Conservation (phyloP, 1,140 invertebrate species). For the Teleopsis dalmanni region DNA sequence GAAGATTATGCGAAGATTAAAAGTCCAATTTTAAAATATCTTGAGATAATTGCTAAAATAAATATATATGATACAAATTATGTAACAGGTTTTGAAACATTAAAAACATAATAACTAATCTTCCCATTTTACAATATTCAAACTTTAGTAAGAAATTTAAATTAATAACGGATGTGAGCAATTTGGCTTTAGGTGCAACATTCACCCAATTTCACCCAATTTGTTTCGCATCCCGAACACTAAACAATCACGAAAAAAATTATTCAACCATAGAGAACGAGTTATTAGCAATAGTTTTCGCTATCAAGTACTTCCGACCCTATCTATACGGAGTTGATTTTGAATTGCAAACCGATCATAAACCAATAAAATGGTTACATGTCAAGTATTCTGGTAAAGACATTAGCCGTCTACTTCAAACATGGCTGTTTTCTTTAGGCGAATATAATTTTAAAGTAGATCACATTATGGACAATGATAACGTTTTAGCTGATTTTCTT, state of each 20-base stretch:
- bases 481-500: conserved; percentile 13
- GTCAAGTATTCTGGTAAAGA: conserved; percentile 10
- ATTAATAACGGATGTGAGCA: conserved; percentile 23
- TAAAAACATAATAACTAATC: conserved; percentile 33
- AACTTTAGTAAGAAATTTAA: conserved; percentile 16
- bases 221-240: conserved; percentile 39
- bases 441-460: conserved; percentile 11
- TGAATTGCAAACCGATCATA: conserved; percentile 47
- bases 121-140: conserved; percentile 19
- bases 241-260: conserved; percentile 44
- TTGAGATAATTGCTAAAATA: too few relatives aligned
- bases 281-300: conserved; percentile 47
- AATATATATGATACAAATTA: conserved; percentile 33
- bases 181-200: conserved; percentile 24
- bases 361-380: conserved; percentile 45
- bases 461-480: conserved; percentile 12
- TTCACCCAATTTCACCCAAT: conserved; percentile 25
- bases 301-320: conserved; percentile 42
- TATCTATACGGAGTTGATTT: conserved; percentile 42
- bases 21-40: too few relatives aligned
- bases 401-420: conserved; percentile 9
- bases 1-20: too few relatives aligned
- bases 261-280: conserved; percentile 46
- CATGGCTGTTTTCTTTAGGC: conserved; percentile 10
- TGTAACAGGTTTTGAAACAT: conserved; percentile 43